phyloP scores from a whole-genome alignment of 2,797 vertebrate species.

The Lophotriccus pileatus region DNA sequence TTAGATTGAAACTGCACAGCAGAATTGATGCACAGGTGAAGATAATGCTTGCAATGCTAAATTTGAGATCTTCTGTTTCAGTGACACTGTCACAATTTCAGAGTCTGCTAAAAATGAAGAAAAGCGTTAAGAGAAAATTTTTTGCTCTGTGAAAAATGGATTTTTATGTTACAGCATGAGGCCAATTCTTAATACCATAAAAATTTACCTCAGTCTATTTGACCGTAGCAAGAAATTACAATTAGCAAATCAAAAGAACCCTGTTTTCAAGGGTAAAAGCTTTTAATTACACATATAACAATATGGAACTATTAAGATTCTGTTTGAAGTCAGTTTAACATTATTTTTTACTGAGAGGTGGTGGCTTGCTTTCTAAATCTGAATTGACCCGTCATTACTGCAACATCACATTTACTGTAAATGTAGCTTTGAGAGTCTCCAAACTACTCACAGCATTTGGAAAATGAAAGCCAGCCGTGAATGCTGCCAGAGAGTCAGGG shows the following conservation, averaged over 20 bases:
- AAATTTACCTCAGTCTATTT: slow-evolving; percentile 43
- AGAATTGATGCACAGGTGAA: background rate
- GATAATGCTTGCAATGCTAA: background rate
- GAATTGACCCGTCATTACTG: slow-evolving; percentile 53
- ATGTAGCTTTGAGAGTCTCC: slow-evolving; percentile 33
- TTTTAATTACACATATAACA: slow-evolving; percentile 50
- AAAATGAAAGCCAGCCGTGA: slow-evolving; percentile 38
- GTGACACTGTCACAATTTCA: background rate
- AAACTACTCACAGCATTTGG: slow-evolving; percentile 32
- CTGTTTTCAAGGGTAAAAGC: slow-evolving; percentile 51
- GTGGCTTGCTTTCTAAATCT: background rate
- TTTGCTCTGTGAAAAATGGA: slow-evolving; percentile 8
- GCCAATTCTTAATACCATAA: background rate
- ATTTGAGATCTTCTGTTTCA: background rate
- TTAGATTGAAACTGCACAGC: too few species aligned
- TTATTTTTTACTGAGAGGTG: background rate
- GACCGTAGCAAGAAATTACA: slow-evolving; percentile 28
- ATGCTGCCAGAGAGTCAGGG: slow-evolving; percentile 22
- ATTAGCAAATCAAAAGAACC: slow-evolving; percentile 21
- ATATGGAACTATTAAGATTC: slow-evolving; percentile 19
- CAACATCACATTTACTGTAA: slow-evolving; percentile 57
- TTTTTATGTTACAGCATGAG: background rate
- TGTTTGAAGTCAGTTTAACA: slow-evolving; percentile 18
- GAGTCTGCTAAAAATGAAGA: background rate
- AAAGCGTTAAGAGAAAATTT: background rate